A percentile compares a stretch with the other conserved stretches of the same genome.
Conservation (phyloP, 1,140 invertebrate genomes). For the Pomacea maculata region DNA sequence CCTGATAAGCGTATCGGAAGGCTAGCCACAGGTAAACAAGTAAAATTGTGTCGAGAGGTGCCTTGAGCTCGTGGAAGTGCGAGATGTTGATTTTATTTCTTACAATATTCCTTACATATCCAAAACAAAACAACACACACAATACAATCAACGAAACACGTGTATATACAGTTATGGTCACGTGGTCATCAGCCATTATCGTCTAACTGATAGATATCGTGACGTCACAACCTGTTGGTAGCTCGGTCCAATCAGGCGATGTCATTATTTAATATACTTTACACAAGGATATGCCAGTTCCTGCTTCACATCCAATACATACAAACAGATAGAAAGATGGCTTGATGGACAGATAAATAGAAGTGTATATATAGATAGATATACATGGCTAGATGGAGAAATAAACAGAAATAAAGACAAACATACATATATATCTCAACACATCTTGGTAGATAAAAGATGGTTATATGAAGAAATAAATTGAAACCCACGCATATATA, state of each 20-base stretch:
- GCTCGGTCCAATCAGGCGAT: too few relatives aligned
- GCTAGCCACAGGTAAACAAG: too few relatives aligned
- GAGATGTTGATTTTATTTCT: neutral
- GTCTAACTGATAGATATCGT: too few relatives aligned
- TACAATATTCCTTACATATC: neutral
- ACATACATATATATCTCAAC: neutral
- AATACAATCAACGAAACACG: neutral
- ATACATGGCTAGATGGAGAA: neutral
- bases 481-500: too few relatives aligned
- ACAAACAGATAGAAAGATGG: neutral
- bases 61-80: neutral
- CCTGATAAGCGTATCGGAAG: too few relatives aligned
- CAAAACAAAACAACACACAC: neutral
- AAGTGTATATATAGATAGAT: neutral
- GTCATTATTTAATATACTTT: too few relatives aligned
- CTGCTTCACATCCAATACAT: neutral
- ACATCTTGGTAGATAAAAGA: too few relatives aligned
- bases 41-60: too few relatives aligned
- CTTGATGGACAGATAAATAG: neutral
- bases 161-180: neutral
- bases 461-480: too few relatives aligned
- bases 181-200: too few relatives aligned
- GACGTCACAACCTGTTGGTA: too few relatives aligned
- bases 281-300: too few relatives aligned
- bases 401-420: neutral